These are phyloP conservation scores for Agriopis leucophaearia DNA, from an alignment of 2,888 invertebrate genomes.

Conservation along the genomic window DNA sequence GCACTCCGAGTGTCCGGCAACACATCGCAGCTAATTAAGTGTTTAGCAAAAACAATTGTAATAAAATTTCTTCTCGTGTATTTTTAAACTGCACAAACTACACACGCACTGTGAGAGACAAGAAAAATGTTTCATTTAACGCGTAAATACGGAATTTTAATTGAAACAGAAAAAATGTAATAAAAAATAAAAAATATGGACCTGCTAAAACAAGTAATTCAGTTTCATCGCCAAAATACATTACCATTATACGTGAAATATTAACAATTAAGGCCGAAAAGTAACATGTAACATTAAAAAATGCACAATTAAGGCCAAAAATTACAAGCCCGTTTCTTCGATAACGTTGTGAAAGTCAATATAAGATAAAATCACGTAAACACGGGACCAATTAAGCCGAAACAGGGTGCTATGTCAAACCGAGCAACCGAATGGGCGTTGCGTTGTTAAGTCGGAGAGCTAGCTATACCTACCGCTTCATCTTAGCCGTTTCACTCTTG, in stretches of 20 bases:
- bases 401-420: conserved; percentile 46
- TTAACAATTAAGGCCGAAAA: conserved; percentile 16
- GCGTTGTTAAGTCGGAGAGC: conserved; percentile 24
- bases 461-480: no score
- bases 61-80: no score
- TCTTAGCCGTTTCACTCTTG: no score
- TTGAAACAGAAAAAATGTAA: no score
- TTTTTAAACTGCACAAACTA: no score
- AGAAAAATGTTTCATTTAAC: no score
- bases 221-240: conserved; percentile 2
- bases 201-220: background rate
- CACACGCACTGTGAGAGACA: no score
- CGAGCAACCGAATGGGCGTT: conserved; percentile 36
- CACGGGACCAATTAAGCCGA: conserved; percentile 46
- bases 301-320: conserved; percentile 26
- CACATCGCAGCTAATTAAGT: no score
- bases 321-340: conserved; percentile 18
- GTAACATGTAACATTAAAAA: conserved; percentile 8
- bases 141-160: no score
- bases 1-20: no score
- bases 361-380: conserved; percentile 46
- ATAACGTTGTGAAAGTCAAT: conserved; percentile 35
- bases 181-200: no score
- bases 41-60: no score
- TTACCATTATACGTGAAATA: conserved; percentile 2